Base-by-base conservation (phyloP, 2,113 vertebrate species). In the Rafetus swinhoei region DNA sequence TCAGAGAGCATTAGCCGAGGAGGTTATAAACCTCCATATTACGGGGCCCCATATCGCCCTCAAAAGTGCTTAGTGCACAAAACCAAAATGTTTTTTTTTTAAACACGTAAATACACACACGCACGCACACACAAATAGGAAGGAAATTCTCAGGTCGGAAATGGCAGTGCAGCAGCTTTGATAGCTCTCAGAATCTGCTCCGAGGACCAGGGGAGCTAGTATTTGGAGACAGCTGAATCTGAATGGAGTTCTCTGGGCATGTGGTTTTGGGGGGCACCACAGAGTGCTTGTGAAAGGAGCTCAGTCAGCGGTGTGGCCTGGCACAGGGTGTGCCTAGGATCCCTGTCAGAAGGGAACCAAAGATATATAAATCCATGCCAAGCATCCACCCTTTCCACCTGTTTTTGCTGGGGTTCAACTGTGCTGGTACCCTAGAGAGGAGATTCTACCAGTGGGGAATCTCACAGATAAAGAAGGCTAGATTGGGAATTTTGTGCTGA, bases 61-160 rank as follows among this genome's bases (percentile, higher is more conserved):
- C 95, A 98, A 99, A 99, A 99, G 98, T 98, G 99, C 99, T 99
- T 99, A 99, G 99, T 97, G 98, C 96, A 99, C 99, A 99, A 98
- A 99, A 99, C 98, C 98, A 97, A 98, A 98, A 98, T 97, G 98
- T 97, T 95, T 95, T 93, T 93, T 97, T 84, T 95, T 95, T 97
- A 96, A 98, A 97, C 89, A 97, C 89, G 65, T 97, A 98, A 97
- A 98, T 93, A 96, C 95, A 93, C 95, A 96, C 81, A 90, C 88
- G 62, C 84, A 4, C 77, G 18, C 39, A 1, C 84, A 83, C 88
- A 95, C 94, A 97, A 96, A 97, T 82, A 97, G 97, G 96, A 97
- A 97, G 97, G 96, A 96, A 97, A 96, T 95, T 96, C 94, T 90
- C 45, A 88, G 72, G 95, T 93, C 95, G 95, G 97, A 98, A 98